Evolutionary conservation across 2,113 vertebrate genomes (phyloP), one percentile per base, ranked within the genome.

Genomic region (Nothobranchius furzeri): DNA sequence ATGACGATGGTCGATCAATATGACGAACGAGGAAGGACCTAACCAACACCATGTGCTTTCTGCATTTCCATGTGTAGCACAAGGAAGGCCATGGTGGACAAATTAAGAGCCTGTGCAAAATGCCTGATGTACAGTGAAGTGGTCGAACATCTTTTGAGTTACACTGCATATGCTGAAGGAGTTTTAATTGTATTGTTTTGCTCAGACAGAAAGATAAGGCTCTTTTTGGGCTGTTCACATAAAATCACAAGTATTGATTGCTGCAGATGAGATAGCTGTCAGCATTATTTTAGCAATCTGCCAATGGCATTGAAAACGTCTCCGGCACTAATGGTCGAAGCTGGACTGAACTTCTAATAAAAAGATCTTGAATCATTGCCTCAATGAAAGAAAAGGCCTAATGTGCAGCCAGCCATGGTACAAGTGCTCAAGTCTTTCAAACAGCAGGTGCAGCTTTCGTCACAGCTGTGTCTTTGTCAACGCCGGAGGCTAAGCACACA

Each of bases 81-180:
- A 79, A 50, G 45, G 61, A 83, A 81, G 60, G 56, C 43, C 75
- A 73, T 58, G 58, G 48, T 79, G 73, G 64, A 75, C 0, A 60
- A 75, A 78, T 75, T 64, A 75, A 52, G 24, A 47, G 24, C 37
- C 40, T 14, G 49, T 24, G 68, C 69, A 76, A 76, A 74, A 43
- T 58, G 54, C 35, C 12, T 72, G 75, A 79, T 78, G 73, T 73
- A 69, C 1, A 62, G 55, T 15, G 61, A 57, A 58, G 70, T 40
- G 10, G 60, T 71, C 64, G 51, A 5, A 40, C 30, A 30, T 30
- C 4, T 0, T 30, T 30, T 20, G 20, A 20, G 30, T 30, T 42
- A 52, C 70, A 13, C 20, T 47, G 55, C 84, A 85, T 68, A 83
- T 90, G 85, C 69, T 2, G 4, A 30, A 20, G 68, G 49, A 75